Base-by-base conservation (phyloP, 1,140 invertebrate genomes). In the Ceratina japonica region DNA sequence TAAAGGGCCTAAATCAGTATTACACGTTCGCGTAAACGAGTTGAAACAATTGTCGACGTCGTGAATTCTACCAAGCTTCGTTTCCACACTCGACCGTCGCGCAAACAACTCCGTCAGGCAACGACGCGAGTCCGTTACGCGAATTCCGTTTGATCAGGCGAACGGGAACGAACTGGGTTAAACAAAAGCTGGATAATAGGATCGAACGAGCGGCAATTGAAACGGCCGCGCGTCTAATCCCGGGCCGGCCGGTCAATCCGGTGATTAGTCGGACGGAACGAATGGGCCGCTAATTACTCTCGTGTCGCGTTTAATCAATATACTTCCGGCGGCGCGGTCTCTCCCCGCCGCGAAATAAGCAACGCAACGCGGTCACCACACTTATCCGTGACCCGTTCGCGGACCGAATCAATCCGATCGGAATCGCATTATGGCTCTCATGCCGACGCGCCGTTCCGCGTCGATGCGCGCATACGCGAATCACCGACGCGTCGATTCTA, bases 41-140 rank as follows among this genome's bases (percentile, higher is more conserved):
- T 74, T 58, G 80, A 68, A 64, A 65, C 27, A 31, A 24, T 84
- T 83, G 82, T 83, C 81, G 70, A 78, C 72, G 69, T 78, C 78
- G 75, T 65, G 65, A 24, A 63, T 82, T 71, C 75, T 70, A 66
- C 54, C 56, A 80, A 37, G 68, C 37, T 72, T 80, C 20, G 58
- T 83, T 84, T 84, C n/a, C n/a, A n/a, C n/a, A n/a, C n/a, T n/a
- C n/a, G n/a, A n/a, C n/a, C n/a, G n/a, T n/a, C n/a, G n/a, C n/a
- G n/a, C n/a, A n/a, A n/a, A n/a, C n/a, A n/a, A n/a, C n/a, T n/a
- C n/a, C n/a, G n/a, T n/a, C n/a, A 58, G 22, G 20, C 27, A 13
- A 13, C 63, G n/a, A n/a, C n/a, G n/a, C n/a, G n/a, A n/a, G n/a
- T n/a, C 12, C 3, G 20, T 31, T 54, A 8, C 10, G 3, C n/a